Percentiles rank a stretch among this genome's conserved stretches.
Conservation (phyloP, 2,113 vertebrate species). For the Cyprinodon brontotheroides region DNA sequence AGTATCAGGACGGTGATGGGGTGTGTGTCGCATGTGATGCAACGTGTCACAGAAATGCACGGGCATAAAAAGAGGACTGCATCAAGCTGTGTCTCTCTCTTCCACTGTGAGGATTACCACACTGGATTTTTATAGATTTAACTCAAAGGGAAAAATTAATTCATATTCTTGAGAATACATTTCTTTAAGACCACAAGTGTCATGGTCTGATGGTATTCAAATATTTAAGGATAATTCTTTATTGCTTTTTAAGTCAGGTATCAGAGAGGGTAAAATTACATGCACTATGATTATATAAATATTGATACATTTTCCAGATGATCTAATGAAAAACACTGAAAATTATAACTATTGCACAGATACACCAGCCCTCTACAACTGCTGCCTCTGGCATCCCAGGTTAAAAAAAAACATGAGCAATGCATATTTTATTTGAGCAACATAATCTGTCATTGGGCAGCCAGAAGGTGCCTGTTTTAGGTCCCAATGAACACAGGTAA, state of each 20-base stretch:
- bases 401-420: too few relatives aligned
- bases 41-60: constrained; percentile 85
- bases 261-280: too few relatives aligned
- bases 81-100: constrained; percentile 79
- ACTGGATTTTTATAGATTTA: constrained; percentile 12
- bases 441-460: too few relatives aligned
- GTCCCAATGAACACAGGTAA: too few relatives aligned
- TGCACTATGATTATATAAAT: too few relatives aligned
- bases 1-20: constrained; percentile 80
- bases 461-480: too few relatives aligned
- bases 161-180: not conserved
- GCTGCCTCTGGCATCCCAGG: too few relatives aligned
- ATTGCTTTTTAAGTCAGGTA: not conserved
- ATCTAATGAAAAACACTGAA: too few relatives aligned
- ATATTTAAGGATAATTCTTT: not conserved
- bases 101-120: constrained; percentile 80
- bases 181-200: not conserved
- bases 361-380: too few relatives aligned
- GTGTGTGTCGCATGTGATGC: constrained; percentile 82
- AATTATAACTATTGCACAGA: too few relatives aligned
- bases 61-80: constrained; percentile 82
- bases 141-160: constrained; percentile 13
- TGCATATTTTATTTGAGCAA: too few relatives aligned
- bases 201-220: not conserved
- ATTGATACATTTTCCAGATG: too few relatives aligned